Evolutionary conservation across 2,797 vertebrate genomes (phyloP).

Genomic region (Leucoraja ocellata): DNA sequence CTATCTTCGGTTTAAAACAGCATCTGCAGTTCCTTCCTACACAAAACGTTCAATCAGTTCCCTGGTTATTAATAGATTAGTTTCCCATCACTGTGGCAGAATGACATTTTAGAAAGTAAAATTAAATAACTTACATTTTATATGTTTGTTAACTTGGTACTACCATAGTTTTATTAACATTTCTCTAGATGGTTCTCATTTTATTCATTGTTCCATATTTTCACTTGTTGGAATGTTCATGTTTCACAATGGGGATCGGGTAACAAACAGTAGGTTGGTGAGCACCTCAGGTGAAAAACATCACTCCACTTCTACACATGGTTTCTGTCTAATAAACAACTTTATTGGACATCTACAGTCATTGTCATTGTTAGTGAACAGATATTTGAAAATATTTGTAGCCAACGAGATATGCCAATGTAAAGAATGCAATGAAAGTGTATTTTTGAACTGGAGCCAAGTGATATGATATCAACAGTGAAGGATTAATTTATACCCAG

Average conservation of each 20-base stretch:
- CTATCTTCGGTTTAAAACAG: too few species aligned
- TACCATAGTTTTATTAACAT: background rate
- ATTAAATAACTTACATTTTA: background rate
- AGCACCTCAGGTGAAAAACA: background rate
- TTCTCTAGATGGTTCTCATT: background rate
- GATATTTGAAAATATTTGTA: background rate
- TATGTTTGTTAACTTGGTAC: background rate
- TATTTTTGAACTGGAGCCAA: background rate
- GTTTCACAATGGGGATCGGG: background rate
- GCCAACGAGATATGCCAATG: slow-evolving; percentile 11
- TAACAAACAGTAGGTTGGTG: background rate
- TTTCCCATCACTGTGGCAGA: background rate
- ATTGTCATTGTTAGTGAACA: background rate
- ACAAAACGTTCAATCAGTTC: background rate
- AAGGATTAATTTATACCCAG: background rate
- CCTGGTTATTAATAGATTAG: background rate
- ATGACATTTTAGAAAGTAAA: background rate
- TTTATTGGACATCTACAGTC: background rate
- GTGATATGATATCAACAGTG: background rate
- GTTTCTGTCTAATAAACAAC: background rate
- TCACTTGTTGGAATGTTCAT: background rate
- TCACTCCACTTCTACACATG: background rate
- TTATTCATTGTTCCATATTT: background rate
- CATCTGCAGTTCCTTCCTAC: too few species aligned
- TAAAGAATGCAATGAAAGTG: slow-evolving; percentile 1